These are phyloP conservation scores for Orestias chungarensis DNA, from an alignment of 2,797 vertebrate genomes.

Conservation along the genomic window DNA sequence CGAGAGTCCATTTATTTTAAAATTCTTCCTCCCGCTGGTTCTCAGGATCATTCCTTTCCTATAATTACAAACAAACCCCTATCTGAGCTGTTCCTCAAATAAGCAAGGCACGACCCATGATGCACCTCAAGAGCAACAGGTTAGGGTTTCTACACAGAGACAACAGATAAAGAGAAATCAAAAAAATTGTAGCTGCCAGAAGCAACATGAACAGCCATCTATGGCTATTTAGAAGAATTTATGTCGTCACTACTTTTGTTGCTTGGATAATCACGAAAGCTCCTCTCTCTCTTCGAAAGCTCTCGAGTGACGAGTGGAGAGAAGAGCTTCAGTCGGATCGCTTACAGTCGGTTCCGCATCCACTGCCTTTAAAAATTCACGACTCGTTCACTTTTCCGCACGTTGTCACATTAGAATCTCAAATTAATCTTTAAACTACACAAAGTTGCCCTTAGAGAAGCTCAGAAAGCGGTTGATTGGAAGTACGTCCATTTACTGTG, in stretches of 20 bases:
- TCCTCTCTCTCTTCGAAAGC: conserved; percentile 38
- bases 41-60: conserved; percentile 60
- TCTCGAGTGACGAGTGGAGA: conserved; percentile 42
- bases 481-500: too few species aligned
- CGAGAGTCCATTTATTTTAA: conserved; percentile 62
- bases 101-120: conserved; percentile 53
- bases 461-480: too few species aligned
- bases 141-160: conserved; percentile 57
- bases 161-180: conserved; percentile 3
- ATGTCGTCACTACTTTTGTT: conserved; percentile 30
- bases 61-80: conserved; percentile 69
- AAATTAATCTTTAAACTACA: too few species aligned
- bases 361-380: background rate
- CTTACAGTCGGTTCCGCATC: conserved; percentile 14
- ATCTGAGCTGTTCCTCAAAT: conserved; percentile 57
- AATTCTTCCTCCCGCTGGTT: conserved; percentile 58
- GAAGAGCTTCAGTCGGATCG: conserved; percentile 23
- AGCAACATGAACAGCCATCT: conserved; percentile 23
- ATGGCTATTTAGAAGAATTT: too few species aligned
- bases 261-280: conserved; percentile 23
- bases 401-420: background rate
- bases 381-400: background rate
- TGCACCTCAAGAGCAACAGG: conserved; percentile 46
- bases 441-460: too few species aligned
- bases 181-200: background rate